Evolutionary conservation across 2,113 vertebrate genomes (phyloP), one percentile per base, ranked within the genome.

Genomic region (Chaenocephalus aceratus): DNA sequence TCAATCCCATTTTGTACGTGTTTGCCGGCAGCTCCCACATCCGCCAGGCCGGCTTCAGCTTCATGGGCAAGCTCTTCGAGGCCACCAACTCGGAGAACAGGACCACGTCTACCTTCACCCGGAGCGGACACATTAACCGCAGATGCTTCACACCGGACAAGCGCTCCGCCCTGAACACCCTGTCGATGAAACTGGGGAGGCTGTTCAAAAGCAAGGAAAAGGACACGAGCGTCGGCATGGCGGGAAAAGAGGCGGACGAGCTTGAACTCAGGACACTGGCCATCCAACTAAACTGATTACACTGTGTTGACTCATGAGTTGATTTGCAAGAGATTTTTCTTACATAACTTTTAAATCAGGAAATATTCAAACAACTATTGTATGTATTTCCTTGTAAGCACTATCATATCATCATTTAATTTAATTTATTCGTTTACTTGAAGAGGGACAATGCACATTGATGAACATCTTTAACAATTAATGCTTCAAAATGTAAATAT

Each of bases 1-100:
- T 96, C 58, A 98, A 98, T 88, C 97, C 97, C 0, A 79, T 97
- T 30, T 95, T 97, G 12, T 98, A 97, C 23, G 96, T 96, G 14
- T 97, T 97, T 7, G 94, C 96, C 0, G 96, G 96, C 15, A 93
- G 96, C 72, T 88, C 95, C 30, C 94, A 96, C 88, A 96, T 97
- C 85, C 95, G 95, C 36, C 86, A 90, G 0, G 94, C 95, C 0
- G 97, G 97, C 4, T 41, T 96, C 8, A 90, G 94, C 86, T 97
- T 97, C 91, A 92, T 98, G 66, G 96, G 94, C 82, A 95, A 90
- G 54, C 86, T 98, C 23, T 95, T 98, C 4, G 96, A 98, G 61
- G 96, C 80, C 77, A 96, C 96, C 8, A 89, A 95, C 82, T 96
- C 96, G 0, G 96, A 96, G 58, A 77, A 84, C 72, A 59, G 91